phyloP scores from a whole-genome alignment of 1,140 invertebrate species.

The Nylanderia fulva region DNA sequence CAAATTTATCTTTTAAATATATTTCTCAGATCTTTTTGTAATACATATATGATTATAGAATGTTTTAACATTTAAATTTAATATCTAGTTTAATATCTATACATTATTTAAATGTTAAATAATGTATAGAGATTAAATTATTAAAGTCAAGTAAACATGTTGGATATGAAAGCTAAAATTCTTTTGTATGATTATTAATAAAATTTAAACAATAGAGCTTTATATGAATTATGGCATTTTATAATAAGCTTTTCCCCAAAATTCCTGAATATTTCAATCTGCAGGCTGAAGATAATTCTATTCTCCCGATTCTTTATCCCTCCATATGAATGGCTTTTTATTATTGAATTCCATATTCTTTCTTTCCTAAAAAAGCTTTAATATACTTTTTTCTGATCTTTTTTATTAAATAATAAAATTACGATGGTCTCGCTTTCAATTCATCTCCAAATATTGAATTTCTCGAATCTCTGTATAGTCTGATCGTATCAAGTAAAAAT shows the following conservation, averaged over 20 bases:
- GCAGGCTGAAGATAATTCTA: slow-evolving; percentile 19
- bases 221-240: not conserved
- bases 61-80: too few relatives aligned
- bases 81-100: too few relatives aligned
- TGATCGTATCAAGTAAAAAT: not conserved
- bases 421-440: not conserved
- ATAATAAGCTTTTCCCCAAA: slow-evolving; percentile 21
- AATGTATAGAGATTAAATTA: not conserved
- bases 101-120: too few relatives aligned
- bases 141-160: slow-evolving; percentile 1
- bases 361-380: not conserved
- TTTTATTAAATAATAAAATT: slow-evolving; percentile 37
- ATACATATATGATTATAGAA: not conserved
- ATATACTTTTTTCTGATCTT: not conserved
- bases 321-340: slow-evolving; percentile 18
- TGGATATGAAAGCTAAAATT: not conserved
- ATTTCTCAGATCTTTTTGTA: too few relatives aligned
- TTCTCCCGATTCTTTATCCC: slow-evolving; percentile 24
- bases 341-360: slow-evolving; percentile 41
- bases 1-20: not conserved
- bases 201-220: slow-evolving; percentile 44
- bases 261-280: slow-evolving; percentile 26
- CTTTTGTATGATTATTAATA: slow-evolving; percentile 13
- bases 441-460: slow-evolving; percentile 35
- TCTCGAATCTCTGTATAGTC: not conserved